phyloP scores from a whole-genome alignment of 2,888 invertebrate species.

The Drosophila multiciliata region DNA sequence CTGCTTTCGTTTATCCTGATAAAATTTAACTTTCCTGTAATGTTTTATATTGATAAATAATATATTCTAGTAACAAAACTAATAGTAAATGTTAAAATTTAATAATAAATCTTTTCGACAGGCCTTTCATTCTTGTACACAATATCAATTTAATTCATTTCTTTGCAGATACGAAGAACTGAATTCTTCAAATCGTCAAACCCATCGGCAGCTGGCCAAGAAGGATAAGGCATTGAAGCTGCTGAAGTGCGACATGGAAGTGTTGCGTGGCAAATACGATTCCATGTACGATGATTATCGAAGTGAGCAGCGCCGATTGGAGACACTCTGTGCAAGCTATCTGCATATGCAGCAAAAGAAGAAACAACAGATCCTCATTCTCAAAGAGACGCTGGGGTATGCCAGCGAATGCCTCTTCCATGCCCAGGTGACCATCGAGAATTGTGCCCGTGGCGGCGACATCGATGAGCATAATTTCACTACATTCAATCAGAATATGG shows the following conservation, averaged over 20 bases:
- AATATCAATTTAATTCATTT: not conserved
- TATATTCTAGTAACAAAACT: accelerated
- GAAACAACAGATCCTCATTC: constrained; percentile 72
- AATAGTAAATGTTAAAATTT: not conserved
- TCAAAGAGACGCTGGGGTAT: constrained; percentile 71
- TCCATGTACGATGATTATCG: constrained; percentile 72
- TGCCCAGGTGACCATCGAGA: constrained; percentile 64
- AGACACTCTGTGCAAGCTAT: constrained; percentile 74
- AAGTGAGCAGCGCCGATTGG: constrained; percentile 69
- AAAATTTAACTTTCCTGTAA: not conserved
- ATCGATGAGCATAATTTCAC: constrained; percentile 34
- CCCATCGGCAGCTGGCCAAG: constrained; percentile 76
- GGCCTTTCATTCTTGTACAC: not conserved
- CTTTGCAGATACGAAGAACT: constrained; percentile 79
- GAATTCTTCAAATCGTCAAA: constrained; percentile 73
- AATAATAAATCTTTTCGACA: not conserved
- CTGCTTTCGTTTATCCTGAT: not conserved
- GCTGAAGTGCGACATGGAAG: constrained; percentile 72
- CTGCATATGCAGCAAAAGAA: constrained; percentile 75
- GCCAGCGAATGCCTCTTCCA: constrained; percentile 74
- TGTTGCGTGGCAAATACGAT: constrained; percentile 74
- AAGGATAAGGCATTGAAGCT: constrained; percentile 75
- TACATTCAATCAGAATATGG: constrained; percentile 69
- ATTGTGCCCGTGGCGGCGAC: constrained; percentile 20
- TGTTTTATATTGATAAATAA: not conserved